A percentile compares a stretch with the other conserved stretches of the same genome.
phyloP scores from a whole-genome alignment of 2,113 vertebrate genomes.

The Pollachius pollachius region DNA sequence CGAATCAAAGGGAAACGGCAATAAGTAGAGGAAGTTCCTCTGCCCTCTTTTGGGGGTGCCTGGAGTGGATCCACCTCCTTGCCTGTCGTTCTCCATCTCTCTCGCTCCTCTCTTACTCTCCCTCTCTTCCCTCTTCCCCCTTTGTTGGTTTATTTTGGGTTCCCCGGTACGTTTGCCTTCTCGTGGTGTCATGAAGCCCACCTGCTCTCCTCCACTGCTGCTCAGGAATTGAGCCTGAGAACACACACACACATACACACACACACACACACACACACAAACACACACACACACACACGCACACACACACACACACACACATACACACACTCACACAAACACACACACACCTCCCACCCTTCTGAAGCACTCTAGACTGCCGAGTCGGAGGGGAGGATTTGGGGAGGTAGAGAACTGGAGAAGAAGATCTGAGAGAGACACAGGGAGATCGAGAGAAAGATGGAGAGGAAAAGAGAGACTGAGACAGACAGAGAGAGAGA shows the following conservation, averaged over 20 bases:
- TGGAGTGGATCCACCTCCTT: neutral
- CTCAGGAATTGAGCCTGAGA: neutral
- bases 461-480: no score
- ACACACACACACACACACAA: conserved; percentile 19
- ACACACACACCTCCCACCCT: conserved; percentile 29
- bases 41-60: neutral
- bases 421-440: no score
- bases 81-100: neutral
- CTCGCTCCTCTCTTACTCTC: conserved; percentile 2
- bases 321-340: conserved; percentile 7
- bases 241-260: no score
- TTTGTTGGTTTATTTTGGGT: neutral
- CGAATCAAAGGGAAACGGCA: neutral
- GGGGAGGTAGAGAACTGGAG: conserved; percentile 19
- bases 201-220: neutral
- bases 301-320: neutral
- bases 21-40: neutral
- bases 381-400: conserved; percentile 46
- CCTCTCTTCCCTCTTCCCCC: conserved; percentile 1
- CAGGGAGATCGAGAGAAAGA: no score
- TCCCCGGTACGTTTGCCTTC: neutral
- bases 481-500: no score
- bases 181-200: neutral
- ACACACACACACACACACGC: conserved; percentile 20
- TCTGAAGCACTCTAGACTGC: conserved; percentile 55